These are phyloP conservation scores for Cariama cristata DNA, from an alignment of 2,113 vertebrate genomes.

Conservation along the genomic window DNA sequence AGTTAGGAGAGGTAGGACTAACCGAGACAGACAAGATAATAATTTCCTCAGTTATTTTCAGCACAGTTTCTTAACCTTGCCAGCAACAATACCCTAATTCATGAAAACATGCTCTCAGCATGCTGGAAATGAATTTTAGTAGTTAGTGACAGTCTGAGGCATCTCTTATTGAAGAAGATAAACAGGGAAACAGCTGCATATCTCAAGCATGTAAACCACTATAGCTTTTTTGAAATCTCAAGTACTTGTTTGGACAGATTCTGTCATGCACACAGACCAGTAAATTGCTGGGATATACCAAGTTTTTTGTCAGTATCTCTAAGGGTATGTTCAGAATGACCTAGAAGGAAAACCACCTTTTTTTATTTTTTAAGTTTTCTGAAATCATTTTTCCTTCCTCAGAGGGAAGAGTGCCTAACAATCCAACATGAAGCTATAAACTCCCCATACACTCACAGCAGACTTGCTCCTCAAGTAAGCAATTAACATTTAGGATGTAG, in stretches of 20 bases:
- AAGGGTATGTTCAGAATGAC: background rate
- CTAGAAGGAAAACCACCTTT: background rate
- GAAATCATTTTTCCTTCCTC: background rate
- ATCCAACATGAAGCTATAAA: background rate
- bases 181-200: background rate
- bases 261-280: background rate
- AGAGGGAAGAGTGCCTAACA: background rate
- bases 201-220: background rate
- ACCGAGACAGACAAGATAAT: background rate
- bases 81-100: background rate
- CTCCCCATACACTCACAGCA: background rate
- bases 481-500: background rate
- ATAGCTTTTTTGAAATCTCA: background rate
- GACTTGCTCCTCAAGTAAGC: background rate
- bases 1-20: background rate
- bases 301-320: background rate
- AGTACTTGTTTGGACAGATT: background rate
- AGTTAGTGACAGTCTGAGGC: background rate
- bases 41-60: conserved; percentile 7
- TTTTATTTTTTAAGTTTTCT: background rate
- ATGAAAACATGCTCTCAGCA: background rate
- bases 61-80: background rate
- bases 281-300: background rate
- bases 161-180: background rate
- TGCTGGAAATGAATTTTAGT: background rate